Base-by-base conservation (phyloP, 2,888 invertebrate genomes). In the Ormyrus labotus region DNA sequence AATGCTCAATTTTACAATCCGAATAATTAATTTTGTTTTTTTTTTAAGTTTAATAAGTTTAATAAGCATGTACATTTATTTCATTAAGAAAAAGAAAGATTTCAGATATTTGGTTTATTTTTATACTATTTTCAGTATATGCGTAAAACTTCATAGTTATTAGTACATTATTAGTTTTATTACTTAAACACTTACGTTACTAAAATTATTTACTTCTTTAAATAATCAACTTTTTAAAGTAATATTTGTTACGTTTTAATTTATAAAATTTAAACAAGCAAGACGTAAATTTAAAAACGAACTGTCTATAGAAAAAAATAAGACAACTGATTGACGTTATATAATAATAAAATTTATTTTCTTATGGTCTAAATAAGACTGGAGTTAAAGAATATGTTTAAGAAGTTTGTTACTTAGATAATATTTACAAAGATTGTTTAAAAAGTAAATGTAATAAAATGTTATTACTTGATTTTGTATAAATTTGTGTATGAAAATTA, bases 1-100 rank as follows among this genome's bases (percentile, higher is more conserved):
- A 13, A 34, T 9, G 48, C 47, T 68, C 72, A 78, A 45, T 72
- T 72, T 71, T 65, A 78, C 7, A 64, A 70, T 58, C 13, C 34
- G 53, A 63, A 73, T 51, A 10, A 11, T 72, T 53, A 34, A 51
- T 65, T 57, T 65, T 55, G 10, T 10, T 60, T 19, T 53, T 50
- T 58, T 58, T 58, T 47, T 10, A 51, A 34, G 3, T 34, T 34
- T 34, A 34, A 34, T 34, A 34, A 34, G 34, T 55, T 19, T 58
- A 34, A 68, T 19, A 48, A 13, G 13, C 51, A 60, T 48, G 47
- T 69, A 50, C 63, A 63, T 60, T 68, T 10, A 75, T 13, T 53
- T 19, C 47, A 19, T n/a, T 9, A 51, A 34, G 34, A 34, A 60
- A 58, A 65, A 67, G 50, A 73, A 7, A 48, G n/a, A 34, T 9